phyloP scores from a whole-genome alignment of 64 coral and sea anemone genomes.

The Stylophora pistillata region DNA sequence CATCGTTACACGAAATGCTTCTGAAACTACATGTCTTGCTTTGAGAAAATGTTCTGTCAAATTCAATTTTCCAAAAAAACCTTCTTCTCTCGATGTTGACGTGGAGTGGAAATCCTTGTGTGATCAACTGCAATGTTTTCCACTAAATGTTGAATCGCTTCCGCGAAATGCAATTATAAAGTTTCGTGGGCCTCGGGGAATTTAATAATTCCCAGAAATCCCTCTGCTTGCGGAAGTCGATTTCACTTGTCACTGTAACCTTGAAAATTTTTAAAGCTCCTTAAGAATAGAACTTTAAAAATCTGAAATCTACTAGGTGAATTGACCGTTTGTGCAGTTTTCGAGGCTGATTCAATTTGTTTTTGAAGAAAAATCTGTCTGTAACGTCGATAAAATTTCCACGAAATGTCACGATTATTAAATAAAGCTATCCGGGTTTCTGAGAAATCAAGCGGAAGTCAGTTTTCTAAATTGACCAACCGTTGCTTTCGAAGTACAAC shows the following conservation, averaged over 20 bases:
- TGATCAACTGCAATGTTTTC: neutral
- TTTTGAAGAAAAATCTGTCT: too few relatives aligned
- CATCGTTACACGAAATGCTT: neutral
- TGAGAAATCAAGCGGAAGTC: too few relatives aligned
- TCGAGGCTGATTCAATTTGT: too few relatives aligned
- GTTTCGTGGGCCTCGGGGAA: neutral
- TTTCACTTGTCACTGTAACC: neutral
- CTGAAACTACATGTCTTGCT: neutral
- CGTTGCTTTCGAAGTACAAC: too few relatives aligned
- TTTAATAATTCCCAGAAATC: constrained; percentile 23
- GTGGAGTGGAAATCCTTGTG: neutral
- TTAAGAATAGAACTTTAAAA: too few relatives aligned
- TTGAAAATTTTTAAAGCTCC: neutral
- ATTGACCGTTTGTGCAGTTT: neutral
- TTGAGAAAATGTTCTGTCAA: neutral
- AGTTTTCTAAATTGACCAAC: too few relatives aligned
- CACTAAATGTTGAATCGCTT: neutral
- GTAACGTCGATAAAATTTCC: too few relatives aligned
- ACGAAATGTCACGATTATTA: too few relatives aligned
- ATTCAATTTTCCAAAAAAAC: neutral
- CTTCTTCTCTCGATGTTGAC: neutral
- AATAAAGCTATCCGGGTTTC: too few relatives aligned
- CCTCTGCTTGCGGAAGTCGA: neutral
- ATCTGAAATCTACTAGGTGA: neutral
- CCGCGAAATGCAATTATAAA: neutral